Conservation (phyloP, 2,888 invertebrate genomes). For the Platycnemis pennipes region DNA sequence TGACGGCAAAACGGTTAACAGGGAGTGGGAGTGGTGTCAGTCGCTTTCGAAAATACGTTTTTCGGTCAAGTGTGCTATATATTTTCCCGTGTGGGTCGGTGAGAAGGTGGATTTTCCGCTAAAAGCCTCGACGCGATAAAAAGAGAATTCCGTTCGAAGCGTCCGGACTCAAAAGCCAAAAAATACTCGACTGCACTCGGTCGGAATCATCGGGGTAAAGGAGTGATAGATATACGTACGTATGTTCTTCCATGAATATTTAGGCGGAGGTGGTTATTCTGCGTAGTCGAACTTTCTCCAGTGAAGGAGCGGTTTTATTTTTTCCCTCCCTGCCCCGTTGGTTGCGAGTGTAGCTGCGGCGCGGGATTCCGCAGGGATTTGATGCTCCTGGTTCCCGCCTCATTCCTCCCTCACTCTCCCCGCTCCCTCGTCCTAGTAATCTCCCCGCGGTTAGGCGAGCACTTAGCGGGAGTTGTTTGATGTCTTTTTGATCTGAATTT, state of each 20-base stretch:
- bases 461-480: conserved; percentile 38
- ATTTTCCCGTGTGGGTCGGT: neutral
- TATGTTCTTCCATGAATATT: conserved; percentile 1
- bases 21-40: neutral
- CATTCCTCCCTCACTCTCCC: neutral
- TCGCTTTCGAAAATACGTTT: neutral
- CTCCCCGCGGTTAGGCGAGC: conserved; percentile 33
- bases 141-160: neutral
- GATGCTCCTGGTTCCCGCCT: neutral
- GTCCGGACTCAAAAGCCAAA: neutral
- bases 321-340: neutral
- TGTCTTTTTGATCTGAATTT: conserved; percentile 41
- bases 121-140: neutral
- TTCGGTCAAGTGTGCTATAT: neutral
- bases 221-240: neutral
- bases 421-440: conserved; percentile 6
- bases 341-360: neutral
- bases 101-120: neutral
- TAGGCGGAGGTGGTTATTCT: neutral
- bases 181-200: neutral
- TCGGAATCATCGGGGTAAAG: neutral
- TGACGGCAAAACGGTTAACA: neutral
- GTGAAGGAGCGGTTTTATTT: neutral
- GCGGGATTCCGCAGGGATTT: conserved; percentile 16
- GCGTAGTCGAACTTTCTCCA: neutral